These are phyloP conservation scores for Dasyurus viverrinus DNA, from an alignment of 2,113 vertebrate genomes.

Conservation along the genomic window DNA sequence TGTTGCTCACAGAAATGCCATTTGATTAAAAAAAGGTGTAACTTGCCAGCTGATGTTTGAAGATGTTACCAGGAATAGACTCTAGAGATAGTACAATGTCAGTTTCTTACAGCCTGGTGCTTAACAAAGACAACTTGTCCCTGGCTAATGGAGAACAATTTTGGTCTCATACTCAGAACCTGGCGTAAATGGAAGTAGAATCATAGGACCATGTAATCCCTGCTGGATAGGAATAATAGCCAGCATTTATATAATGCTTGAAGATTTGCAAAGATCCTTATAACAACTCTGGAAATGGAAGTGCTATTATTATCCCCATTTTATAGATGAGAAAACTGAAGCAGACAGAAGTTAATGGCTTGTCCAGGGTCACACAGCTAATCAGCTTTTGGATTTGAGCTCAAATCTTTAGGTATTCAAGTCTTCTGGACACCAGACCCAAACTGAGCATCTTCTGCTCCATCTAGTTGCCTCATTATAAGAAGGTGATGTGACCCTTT, in stretches of 20 bases:
- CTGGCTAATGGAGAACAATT: conserved; percentile 37
- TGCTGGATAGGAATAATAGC: not conserved
- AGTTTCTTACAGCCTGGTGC: conserved; percentile 52
- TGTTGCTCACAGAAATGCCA: conserved; percentile 66
- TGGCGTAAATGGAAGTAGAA: not conserved
- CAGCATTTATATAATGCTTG: not conserved
- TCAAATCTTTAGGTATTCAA: not conserved
- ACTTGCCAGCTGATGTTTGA: conserved; percentile 60
- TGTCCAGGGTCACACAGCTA: not conserved
- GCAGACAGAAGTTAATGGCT: not conserved
- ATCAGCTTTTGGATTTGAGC: not conserved
- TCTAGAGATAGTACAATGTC: conserved; percentile 53
- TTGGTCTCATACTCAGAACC: conserved; percentile 41
- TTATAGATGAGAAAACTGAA: not conserved
- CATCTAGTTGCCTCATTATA: not conserved
- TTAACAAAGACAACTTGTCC: conserved; percentile 61
- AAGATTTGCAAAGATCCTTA: not conserved
- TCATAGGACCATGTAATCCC: not conserved
- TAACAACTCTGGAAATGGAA: not conserved
- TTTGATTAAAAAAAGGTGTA: conserved; percentile 78
- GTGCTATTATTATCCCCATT: not conserved
- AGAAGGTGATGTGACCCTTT: not conserved
- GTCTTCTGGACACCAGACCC: not conserved
- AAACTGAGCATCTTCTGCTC: not conserved
- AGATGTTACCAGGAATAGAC: conserved; percentile 67